Evolutionary conservation across 2,888 invertebrate genomes (phyloP), one percentile per base, ranked within the genome.

Genomic region (Trachelus iudaicus): DNA sequence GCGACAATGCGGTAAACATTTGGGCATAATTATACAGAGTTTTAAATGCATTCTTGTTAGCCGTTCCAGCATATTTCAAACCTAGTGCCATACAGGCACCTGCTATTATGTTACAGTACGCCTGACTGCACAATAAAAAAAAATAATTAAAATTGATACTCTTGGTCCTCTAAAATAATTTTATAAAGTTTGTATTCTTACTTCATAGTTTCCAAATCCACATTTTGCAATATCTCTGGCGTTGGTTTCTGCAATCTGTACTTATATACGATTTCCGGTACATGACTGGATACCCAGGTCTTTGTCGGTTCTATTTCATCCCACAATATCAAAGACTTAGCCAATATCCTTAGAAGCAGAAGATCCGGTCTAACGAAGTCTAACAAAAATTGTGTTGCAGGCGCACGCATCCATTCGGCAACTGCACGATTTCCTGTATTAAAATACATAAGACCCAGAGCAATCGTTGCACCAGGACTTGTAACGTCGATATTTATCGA

Each of bases 51-150:
- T 95, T 94, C 77, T 94, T 93, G 91, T 97, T 95, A 15, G 97
- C 97, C 0, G 98, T 96, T 69, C 99, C 99, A 0, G 99, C 99
- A 93, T 96, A 99, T 83, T 97, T 96, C 4, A 99, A 93, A 0
- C 98, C 99, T 85, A 99, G 92, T 11, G 97, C 97, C 93, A 99
- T 96, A 85, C 98, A 98, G 1, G 97, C 98, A 31, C 99, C 99
- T 0, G 98, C 96, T 79, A 98, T 94, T 82, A 99, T 97, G 92
- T 99, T 98, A 92, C 98, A 98, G 92, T 98, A 99, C 0, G 98
- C 98, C 93, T 99, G 98, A 87, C 97, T 97, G 88, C 69, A 93
- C 91, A 81, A 76, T 78, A 78, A 68, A 33, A 78, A 68, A 33
- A 76, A 80, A 80, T 31, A 73, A 69, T 75, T 69, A 34, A 35